These are phyloP conservation scores for Brevimyrus niger DNA, from an alignment of 2,113 vertebrate species.

Conservation along the genomic window DNA sequence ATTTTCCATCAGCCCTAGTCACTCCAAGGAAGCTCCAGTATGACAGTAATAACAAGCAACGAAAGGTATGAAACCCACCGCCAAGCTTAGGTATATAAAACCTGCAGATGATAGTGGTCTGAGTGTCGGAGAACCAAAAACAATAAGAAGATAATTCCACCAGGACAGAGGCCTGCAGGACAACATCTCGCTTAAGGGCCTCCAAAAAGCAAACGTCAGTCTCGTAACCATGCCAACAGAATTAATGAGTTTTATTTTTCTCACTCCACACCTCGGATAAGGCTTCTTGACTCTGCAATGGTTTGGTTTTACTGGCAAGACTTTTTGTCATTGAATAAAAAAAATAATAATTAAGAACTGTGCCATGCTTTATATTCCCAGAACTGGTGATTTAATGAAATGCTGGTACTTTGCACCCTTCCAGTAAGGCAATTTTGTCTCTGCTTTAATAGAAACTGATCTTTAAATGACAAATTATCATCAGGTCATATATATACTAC, in stretches of 20 bases:
- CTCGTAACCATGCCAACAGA: slow-evolving; percentile 15
- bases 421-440: neutral
- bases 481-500: neutral
- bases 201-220: neutral
- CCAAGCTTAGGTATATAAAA: neutral
- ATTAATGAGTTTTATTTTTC: slow-evolving; percentile 7
- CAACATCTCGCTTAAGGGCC: neutral
- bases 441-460: slow-evolving; percentile 14
- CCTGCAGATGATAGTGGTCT: neutral
- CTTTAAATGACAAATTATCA: slow-evolving; percentile 1
- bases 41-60: neutral
- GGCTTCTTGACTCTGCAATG: neutral
- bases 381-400: neutral
- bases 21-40: neutral
- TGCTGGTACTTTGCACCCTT: neutral
- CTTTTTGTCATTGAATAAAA: neutral
- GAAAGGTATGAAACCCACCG: neutral
- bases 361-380: neutral
- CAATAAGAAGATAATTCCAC: neutral
- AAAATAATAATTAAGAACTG: neutral
- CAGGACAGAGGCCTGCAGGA: neutral
- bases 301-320: neutral
- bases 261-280: neutral
- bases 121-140: neutral
- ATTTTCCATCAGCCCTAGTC: neutral